Conservation (phyloP, 2,888 invertebrate species). For the Odontocolon sp. region DNA sequence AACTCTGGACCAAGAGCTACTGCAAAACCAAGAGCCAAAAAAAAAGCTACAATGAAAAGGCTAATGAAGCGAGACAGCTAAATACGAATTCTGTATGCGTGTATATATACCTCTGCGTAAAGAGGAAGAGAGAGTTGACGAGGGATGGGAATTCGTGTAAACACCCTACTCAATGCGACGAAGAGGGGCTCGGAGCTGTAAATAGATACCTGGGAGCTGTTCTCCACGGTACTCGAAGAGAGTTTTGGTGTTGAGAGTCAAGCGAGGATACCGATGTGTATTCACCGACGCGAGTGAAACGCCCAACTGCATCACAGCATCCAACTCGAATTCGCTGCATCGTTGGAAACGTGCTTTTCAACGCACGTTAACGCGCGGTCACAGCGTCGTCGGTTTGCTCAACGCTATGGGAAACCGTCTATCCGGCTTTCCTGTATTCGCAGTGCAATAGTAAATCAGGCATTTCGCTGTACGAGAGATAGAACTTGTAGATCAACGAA, state of each 20-base stretch:
- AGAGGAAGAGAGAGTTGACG: conserved; percentile 18
- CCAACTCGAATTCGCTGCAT: conserved; percentile 18
- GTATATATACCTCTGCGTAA: background rate
- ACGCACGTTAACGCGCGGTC: conserved; percentile 12
- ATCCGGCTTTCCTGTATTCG: conserved; percentile 35
- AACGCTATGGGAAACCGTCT: conserved; percentile 2
- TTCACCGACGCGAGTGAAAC: conserved; percentile 1
- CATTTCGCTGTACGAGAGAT: conserved; percentile 58
- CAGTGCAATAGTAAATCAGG: conserved; percentile 64
- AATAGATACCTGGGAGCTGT: conserved; percentile 51
- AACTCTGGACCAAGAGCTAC: background rate
- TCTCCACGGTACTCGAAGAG: background rate
- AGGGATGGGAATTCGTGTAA: conserved; percentile 60
- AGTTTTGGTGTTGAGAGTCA: conserved; percentile 13
- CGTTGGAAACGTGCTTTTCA: too few species aligned
- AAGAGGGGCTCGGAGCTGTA: conserved; percentile 45
- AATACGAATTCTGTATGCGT: background rate
- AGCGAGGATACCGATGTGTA: background rate
- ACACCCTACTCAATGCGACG: conserved; percentile 60
- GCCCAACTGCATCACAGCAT: conserved; percentile 24
- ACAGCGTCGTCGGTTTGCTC: conserved; percentile 28
- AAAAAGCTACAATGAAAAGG: background rate
- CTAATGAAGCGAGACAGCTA: background rate
- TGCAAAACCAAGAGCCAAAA: background rate
- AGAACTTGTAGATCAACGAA: background rate